Percentiles rank a stretch among this genome's conserved stretches.
Evolutionary conservation across 2,888 invertebrate genomes (phyloP).

Genomic region (Noctua fimbriata): DNA sequence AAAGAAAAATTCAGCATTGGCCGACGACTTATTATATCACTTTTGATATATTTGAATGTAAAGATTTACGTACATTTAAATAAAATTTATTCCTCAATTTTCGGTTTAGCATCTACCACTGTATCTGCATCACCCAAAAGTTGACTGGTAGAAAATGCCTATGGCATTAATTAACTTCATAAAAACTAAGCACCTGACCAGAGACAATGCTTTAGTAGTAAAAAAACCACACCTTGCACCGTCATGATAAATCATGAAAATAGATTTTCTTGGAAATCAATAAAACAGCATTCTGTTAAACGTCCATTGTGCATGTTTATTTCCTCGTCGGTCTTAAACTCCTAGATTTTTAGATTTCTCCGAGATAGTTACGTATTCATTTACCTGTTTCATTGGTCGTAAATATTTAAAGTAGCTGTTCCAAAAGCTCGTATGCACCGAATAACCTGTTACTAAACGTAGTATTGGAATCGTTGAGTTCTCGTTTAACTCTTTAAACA

Average conservation of each 20-base stretch:
- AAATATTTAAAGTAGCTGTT: conserved; percentile 39
- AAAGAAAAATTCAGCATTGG: background rate
- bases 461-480: conserved; percentile 3
- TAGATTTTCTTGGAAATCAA: background rate
- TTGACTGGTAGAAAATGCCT: too few species aligned
- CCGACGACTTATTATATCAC: background rate
- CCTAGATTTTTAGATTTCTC: conserved; percentile 18
- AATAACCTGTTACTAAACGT: conserved; percentile 18
- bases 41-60: too few species aligned
- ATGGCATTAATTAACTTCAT: background rate
- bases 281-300: background rate
- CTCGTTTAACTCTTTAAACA: background rate
- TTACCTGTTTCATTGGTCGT: conserved; percentile 34
- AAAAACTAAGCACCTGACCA: background rate
- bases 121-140: too few species aligned
- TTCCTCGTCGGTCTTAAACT: background rate
- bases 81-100: too few species aligned
- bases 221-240: background rate
- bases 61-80: too few species aligned
- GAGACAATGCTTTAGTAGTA: background rate
- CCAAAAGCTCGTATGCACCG: conserved; percentile 10
- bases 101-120: too few species aligned
- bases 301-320: conserved; percentile 17
- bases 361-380: conserved; percentile 35
- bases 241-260: background rate